Evolutionary conservation across 1,140 invertebrate species (phyloP).

Genomic region (Pseudomyrmex dendroicus): DNA sequence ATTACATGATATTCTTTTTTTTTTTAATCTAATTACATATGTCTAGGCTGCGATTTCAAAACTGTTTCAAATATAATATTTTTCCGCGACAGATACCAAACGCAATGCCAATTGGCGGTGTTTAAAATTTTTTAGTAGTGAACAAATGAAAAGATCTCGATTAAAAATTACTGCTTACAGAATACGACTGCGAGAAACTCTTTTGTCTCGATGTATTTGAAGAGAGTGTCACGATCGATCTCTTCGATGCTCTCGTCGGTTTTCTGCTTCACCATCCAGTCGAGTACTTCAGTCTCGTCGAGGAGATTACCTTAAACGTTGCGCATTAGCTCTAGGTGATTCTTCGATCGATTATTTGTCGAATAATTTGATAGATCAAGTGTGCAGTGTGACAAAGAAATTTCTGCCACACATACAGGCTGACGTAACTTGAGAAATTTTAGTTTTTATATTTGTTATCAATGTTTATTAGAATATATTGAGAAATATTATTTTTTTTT

Average conservation of each 20-base stretch:
- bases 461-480: not conserved
- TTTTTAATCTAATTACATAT: not conserved
- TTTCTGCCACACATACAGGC: not conserved
- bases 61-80: not conserved
- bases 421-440: conserved; percentile 1
- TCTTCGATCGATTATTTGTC: not conserved
- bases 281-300: conserved; percentile 93
- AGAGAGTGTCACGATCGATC: conserved; percentile 93
- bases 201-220: conserved; percentile 94
- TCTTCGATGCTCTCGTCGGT: conserved; percentile 97
- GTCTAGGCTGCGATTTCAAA: not conserved
- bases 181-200: conserved; percentile 97
- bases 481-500: not conserved
- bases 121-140: too few relatives aligned
- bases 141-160: conserved; percentile 1
- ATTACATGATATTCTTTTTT: not conserved
- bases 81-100: not conserved
- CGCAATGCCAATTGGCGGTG: too few relatives aligned
- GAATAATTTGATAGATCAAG: not conserved
- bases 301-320: conserved; percentile 91
- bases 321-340: conserved; percentile 41
- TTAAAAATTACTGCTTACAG: conserved; percentile 89
- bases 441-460: not conserved
- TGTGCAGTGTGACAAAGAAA: conserved; percentile 5
- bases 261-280: conserved; percentile 96